Base-by-base conservation (phyloP, 2,113 vertebrate genomes). In the Chaetorhynchus papuensis region DNA sequence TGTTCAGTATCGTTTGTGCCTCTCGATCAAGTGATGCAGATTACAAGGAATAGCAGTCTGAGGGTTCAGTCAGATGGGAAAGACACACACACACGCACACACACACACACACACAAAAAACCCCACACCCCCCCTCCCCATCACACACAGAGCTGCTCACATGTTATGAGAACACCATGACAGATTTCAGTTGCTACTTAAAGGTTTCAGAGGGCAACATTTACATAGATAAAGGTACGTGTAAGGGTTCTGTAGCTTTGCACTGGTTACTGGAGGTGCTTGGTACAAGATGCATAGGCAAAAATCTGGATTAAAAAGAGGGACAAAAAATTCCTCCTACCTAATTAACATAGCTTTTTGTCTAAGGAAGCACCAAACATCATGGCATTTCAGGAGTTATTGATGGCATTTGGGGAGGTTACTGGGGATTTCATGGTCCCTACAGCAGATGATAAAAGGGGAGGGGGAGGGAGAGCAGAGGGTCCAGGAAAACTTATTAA, bases 331-430 rank as follows among this genome's bases (percentile, higher is more conserved):
- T 95, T 96, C 93, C 90, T 89, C 96, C 92, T 96, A 92, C 95
- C 97, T 96, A 97, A 98, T 96, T 96, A 97, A 94, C 94, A 97
- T 81, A 95, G 96, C 94, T 97, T 98, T 97, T 94, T 93, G 93
- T 97, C 91, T 95, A 96, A 96, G 94, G 90, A 97, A 95, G 94
- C 96, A 97, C 97, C 96, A 98, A 97, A 93, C 97, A 83, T 79
- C 96, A 97, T 97, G 97, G 96, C 96, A 97, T 97, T 97, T 98
- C 94, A 97, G 96, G 98, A 98, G 97, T 97, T 97, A 96, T 97
- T 98, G 97, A 97, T 97, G 97, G 97, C 96, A 97, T 96, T 96
- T 97, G 96, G 95, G 97, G 97, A 97, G 91, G 96, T 96, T 97
- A 97, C 96, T 92, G 89, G 97, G 97, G 97, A 97, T 97, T 97